Evolutionary conservation across 2,797 vertebrate genomes (phyloP).

Genomic region (Carapus acus): DNA sequence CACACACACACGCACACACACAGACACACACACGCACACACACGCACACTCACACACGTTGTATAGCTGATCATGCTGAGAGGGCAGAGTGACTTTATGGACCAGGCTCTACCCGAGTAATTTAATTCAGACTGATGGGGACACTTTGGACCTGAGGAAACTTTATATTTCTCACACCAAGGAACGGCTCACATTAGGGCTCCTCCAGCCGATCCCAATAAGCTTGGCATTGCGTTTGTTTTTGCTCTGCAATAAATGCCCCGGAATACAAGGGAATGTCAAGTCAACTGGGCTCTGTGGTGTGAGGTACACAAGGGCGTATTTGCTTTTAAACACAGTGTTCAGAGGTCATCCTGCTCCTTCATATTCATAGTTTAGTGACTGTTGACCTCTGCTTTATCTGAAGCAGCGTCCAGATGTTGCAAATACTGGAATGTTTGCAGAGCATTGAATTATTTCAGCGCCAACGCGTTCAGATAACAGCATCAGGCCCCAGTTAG

Average conservation of each 20-base stretch:
- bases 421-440: conserved; percentile 16
- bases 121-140: conserved; percentile 11
- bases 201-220: conserved; percentile 9
- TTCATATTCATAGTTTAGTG: conserved; percentile 28
- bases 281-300: conserved; percentile 9
- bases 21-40: no score
- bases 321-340: no score
- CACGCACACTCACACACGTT: conserved; percentile 14
- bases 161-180: neutral
- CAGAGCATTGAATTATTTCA: conserved; percentile 21
- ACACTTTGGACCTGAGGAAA: neutral
- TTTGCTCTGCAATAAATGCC: conserved; percentile 10
- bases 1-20: no score
- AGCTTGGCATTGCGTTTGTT: conserved; percentile 11
- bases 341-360: no score
- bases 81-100: conserved; percentile 6
- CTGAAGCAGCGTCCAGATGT: conserved; percentile 12
- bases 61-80: conserved; percentile 22
- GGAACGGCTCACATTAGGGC: neutral
- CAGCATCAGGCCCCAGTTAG: conserved; percentile 21
- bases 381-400: conserved; percentile 18
- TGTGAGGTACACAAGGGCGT: no score
- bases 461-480: conserved; percentile 18
- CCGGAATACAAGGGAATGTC: conserved; percentile 1
- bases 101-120: conserved; percentile 13